These are phyloP conservation scores for Copsychus sechellarum DNA, from an alignment of 2,113 vertebrate species.

Conservation along the genomic window DNA sequence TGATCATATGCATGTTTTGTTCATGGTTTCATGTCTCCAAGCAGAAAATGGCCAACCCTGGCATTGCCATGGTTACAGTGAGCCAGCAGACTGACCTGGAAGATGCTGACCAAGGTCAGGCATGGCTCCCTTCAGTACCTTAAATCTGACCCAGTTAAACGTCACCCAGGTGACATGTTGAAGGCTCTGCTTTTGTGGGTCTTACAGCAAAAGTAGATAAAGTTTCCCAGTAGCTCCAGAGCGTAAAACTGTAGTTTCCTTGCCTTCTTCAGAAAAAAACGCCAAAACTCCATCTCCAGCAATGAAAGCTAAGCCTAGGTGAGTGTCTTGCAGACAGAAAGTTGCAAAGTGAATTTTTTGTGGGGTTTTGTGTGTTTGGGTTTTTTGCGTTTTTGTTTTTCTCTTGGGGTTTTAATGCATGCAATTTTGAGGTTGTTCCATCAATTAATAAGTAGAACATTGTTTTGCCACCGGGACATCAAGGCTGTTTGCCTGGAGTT, in stretches of 20 bases:
- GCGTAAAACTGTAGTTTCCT: not conserved
- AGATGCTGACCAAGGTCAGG: slow-evolving; percentile 25
- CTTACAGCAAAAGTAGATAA: not conserved
- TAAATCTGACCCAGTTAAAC: not conserved
- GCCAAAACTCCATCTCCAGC: not conserved
- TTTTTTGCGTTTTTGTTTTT: not conserved
- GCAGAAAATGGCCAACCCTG: not conserved
- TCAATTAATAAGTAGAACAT: not conserved
- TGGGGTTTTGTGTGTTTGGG: fast-evolving
- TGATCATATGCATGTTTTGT: not conserved
- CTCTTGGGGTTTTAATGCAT: not conserved
- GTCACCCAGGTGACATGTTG: not conserved
- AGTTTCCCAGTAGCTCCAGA: not conserved
- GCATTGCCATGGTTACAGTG: not conserved
- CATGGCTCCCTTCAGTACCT: not conserved
- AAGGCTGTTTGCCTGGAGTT: not conserved
- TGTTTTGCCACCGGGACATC: not conserved
- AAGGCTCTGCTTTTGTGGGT: not conserved
- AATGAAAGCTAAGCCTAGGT: slow-evolving; percentile 31
- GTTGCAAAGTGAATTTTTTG: fast-evolving
- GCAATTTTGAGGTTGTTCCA: not conserved
- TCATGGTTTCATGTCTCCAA: not conserved
- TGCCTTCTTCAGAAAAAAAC: not conserved
- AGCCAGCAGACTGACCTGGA: not conserved
- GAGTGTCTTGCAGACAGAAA: not conserved